Base-by-base conservation (phyloP, 2,797 vertebrate species). In the Gymnopithys bicolor region DNA sequence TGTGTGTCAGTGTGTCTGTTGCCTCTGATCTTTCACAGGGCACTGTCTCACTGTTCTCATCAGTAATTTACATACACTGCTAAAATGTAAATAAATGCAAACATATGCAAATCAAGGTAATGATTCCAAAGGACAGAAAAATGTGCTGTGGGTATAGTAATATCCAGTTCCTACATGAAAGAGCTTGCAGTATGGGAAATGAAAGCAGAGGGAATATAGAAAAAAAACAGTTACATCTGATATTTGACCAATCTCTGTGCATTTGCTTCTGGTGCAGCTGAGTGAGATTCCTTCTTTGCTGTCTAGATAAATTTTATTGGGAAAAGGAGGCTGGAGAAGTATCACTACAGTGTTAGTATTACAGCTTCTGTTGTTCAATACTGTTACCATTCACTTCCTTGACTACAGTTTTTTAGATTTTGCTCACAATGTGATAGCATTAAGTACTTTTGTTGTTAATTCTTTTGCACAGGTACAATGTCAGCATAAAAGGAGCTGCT, bases 401-500 rank as follows among this genome's bases (percentile, higher is more conserved):
- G 89, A 63, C 46, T 56, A 63, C 11, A 0, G 28, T 85, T n/a
- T 85, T n/a, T 70, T 90, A 90, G 89, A 90, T 90, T 73, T 92
- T 45, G 14, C 63, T 91, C 83, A 80, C 62, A 89, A 80, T 58
- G 71, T 92, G 81, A 68, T 60, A 84, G 62, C 23, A 62, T 66
- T 84, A 73, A 87, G 68, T 28, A 5, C 46, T 92, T 96, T 84
- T 81, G 41, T 49, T 46, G n/a, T 78, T 87, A 95, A 95, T 96
- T 95, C 60, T 94, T 85, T 87, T 64, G 56, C 77, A 83, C 87
- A 84, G 7, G 60, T 78, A 90, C 66, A 88, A 28, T 46, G 74
- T 94, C 91, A 28, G 87, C 63, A 87, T 94, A 92, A 95, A 96
- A 96, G 52, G 82, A 71, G 60, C 52, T 89, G 7, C 71, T 37